Conservation (phyloP, 1,140 invertebrate genomes). For the Bombus breviceps region DNA sequence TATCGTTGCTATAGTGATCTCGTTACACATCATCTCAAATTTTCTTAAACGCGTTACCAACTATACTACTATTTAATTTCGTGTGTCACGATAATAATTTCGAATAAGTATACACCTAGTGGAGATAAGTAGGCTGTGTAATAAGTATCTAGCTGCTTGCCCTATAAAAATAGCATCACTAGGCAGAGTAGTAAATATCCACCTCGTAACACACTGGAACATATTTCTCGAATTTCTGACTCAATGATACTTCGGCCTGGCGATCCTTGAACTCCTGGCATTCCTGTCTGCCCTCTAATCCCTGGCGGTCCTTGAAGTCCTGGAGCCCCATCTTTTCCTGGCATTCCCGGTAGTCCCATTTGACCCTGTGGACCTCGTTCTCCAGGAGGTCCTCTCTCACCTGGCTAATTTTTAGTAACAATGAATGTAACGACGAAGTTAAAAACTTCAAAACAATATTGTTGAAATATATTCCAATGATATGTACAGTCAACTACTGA, state of each 20-base stretch:
- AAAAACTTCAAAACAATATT: not conserved
- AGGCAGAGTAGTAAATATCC: constrained; percentile 6
- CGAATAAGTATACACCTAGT: not conserved
- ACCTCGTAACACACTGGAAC: constrained; percentile 83
- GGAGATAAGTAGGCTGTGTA: not conserved
- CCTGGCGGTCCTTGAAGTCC: constrained; percentile 79
- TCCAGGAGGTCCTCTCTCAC: constrained; percentile 82
- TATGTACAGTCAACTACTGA: not conserved
- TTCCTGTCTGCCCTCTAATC: constrained; percentile 80
- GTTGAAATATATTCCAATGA: not conserved
- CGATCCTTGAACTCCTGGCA: constrained; percentile 83
- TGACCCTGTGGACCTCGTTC: constrained; percentile 81
- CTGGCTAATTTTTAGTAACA: constrained; percentile 72
- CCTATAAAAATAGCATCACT: not conserved
- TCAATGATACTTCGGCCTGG: constrained; percentile 81
- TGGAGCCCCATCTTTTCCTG: constrained; percentile 81
- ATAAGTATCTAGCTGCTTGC: not conserved
- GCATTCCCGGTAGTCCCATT: constrained; percentile 76
- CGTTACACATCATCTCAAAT: not conserved
- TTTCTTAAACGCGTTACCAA: not conserved
- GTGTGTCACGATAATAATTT: not conserved
- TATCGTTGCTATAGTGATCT: not conserved
- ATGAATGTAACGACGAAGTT: not conserved
- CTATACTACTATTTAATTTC: not conserved
- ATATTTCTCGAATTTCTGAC: constrained; percentile 84